These are phyloP conservation scores for Lissocephala sabroskyi DNA, from an alignment of 2,888 invertebrate genomes.

Conservation along the genomic window DNA sequence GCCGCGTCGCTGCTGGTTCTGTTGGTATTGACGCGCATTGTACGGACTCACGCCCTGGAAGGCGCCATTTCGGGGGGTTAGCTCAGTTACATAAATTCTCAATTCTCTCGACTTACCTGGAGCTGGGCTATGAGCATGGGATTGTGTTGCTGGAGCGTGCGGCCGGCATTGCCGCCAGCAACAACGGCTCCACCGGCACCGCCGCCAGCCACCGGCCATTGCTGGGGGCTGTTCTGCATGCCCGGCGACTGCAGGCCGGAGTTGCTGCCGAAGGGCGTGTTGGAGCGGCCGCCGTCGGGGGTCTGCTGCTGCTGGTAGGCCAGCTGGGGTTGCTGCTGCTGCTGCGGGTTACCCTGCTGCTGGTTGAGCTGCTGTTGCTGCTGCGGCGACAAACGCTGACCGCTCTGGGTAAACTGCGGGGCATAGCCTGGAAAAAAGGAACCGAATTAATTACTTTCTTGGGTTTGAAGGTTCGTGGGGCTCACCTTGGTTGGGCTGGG, in stretches of 20 bases:
- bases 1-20: slow-evolving; percentile 67
- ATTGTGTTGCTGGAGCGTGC: slow-evolving; percentile 85
- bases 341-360: slow-evolving; percentile 30
- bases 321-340: slow-evolving; percentile 51
- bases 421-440: slow-evolving; percentile 70
- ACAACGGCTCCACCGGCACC: slow-evolving; percentile 39
- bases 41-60: slow-evolving; percentile 67
- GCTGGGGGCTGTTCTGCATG: slow-evolving; percentile 61
- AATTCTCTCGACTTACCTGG: slow-evolving; percentile 80
- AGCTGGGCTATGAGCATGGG: slow-evolving; percentile 91
- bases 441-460: too few species aligned
- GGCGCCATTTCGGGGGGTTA: slow-evolving; percentile 26
- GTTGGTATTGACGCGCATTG: slow-evolving; percentile 68
- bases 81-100: not conserved
- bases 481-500: slow-evolving; percentile 70
- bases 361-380: slow-evolving; percentile 65
- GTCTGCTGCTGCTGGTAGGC: slow-evolving; percentile 47
- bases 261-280: slow-evolving; percentile 48
- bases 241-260: slow-evolving; percentile 71
- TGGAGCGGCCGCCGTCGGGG: slow-evolving; percentile 41
- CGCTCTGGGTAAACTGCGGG: slow-evolving; percentile 68
- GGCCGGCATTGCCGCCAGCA: slow-evolving; percentile 42
- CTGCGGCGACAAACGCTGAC: slow-evolving; percentile 70
- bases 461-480: too few species aligned
- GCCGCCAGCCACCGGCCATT: slow-evolving; percentile 41